Base-by-base conservation (phyloP, 2,797 vertebrate genomes). In the Lithobates sylvaticus region DNA sequence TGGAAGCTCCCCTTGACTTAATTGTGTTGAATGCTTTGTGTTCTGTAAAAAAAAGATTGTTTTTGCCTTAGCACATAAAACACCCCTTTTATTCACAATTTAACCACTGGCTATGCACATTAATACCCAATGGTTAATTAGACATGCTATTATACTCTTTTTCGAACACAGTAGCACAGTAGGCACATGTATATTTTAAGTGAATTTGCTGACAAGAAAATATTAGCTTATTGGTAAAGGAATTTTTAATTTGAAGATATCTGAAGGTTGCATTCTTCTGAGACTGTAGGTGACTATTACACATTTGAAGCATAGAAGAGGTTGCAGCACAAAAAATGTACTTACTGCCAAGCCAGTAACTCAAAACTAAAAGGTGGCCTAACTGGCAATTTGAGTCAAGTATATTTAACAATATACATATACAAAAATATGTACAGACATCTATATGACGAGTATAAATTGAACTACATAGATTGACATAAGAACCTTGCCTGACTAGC, bases 41-140 rank as follows among this genome's bases (percentile, higher is more conserved):
- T 84, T 87, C 86, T 84, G 69, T 61, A 61, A 23, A 85, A 58
- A 85, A 85, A 84, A 78, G 83, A 79, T 85, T 85, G 86, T 87
- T 84, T 87, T 87, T 87, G 84, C 86, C 86, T 69, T 87, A 87
- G 58, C 75, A 87, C 81, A 87, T 87, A 87, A 87, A 87, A 87
- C 86, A 87, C 86, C 81, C 81, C 81, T 84, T 87, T 87, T 87
- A 87, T 87, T 87, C 81, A 84, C 86, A 87, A 75, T 87, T 87
- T 87, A 87, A 87, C 86, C 81, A 87, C 76, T 87, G 86, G 81
- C 86, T 84, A 87, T 79, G 86, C 76, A 78, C 86, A 87, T 87
- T 87, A 87, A 87, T 87, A 87, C 86, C 86, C 86, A 87, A 87
- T 87, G 86, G 86, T 87, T 87, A 87, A 87, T 87, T 87, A 87